Conservation (phyloP, 1,140 invertebrate genomes). For the Neodiprion virginianus region DNA sequence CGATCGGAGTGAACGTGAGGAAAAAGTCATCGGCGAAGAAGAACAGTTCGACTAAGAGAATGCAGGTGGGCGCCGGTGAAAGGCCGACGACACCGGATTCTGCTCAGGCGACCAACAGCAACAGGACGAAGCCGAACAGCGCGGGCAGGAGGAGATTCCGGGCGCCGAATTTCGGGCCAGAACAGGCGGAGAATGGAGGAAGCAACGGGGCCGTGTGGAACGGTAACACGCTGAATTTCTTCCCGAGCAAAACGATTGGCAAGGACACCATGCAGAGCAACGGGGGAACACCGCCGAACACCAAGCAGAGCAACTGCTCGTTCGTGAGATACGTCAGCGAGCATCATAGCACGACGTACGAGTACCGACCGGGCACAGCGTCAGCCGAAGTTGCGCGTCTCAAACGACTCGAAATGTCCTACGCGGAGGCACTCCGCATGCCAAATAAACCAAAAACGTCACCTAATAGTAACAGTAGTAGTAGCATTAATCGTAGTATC, state of each 20-base stretch:
- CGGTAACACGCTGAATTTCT: constrained; percentile 71
- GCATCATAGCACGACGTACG: constrained; percentile 35
- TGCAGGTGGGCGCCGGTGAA: background rate
- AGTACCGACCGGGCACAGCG: constrained; percentile 74
- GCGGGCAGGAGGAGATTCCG: constrained; percentile 62
- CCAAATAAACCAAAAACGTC: constrained; percentile 63
- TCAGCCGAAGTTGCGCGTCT: constrained; percentile 82
- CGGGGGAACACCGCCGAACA: constrained; percentile 47
- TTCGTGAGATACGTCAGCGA: constrained; percentile 15
- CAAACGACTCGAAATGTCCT: constrained; percentile 80
- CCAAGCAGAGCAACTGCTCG: background rate
- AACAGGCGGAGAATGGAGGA: constrained; percentile 51
- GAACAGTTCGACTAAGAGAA: constrained; percentile 65
- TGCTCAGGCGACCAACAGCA: constrained; percentile 39
- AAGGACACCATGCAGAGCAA: constrained; percentile 63
- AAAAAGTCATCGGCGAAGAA: constrained; percentile 70
- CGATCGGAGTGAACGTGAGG: constrained; percentile 64
- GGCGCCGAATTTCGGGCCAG: constrained; percentile 50
- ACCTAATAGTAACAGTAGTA: constrained; percentile 27
- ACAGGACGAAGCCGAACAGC: constrained; percentile 49
- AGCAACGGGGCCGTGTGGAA: constrained; percentile 64
- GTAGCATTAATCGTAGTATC: constrained; percentile 26
- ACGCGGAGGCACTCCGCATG: constrained; percentile 80
- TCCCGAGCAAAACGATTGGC: constrained; percentile 57
- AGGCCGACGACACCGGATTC: constrained; percentile 29